phyloP scores from a whole-genome alignment of 2,888 invertebrate genomes.

The Nomada ferruginata region DNA sequence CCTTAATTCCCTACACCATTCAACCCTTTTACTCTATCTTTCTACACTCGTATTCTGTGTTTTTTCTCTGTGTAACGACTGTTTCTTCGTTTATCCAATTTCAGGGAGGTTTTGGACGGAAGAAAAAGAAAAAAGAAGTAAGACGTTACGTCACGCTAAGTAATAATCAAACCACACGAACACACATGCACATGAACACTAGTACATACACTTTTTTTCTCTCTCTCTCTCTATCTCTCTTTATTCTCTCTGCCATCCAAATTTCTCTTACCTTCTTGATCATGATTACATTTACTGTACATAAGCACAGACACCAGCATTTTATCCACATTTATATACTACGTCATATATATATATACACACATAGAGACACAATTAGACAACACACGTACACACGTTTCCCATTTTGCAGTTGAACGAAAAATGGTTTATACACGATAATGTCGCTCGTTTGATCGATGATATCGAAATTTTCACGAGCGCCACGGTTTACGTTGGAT shows the following conservation, averaged over 20 bases:
- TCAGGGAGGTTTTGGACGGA: slow-evolving; percentile 97
- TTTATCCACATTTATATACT: not conserved
- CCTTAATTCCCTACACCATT: not conserved
- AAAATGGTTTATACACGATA: slow-evolving; percentile 40
- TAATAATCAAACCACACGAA: slow-evolving; percentile 70
- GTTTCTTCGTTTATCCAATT: slow-evolving; percentile 86
- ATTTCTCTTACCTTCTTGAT: slow-evolving; percentile 37
- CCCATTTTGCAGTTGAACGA: slow-evolving; percentile 15
- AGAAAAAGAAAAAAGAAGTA: slow-evolving; percentile 99
- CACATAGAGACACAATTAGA: slow-evolving; percentile 1
- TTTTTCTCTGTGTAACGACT: slow-evolving; percentile 83
- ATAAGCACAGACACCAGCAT: not conserved
- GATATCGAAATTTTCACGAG: slow-evolving; percentile 34
- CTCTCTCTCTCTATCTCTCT: slow-evolving; percentile 1
- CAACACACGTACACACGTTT: not conserved
- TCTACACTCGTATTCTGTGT: slow-evolving; percentile 65
- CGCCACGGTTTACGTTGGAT: slow-evolving; percentile 61
- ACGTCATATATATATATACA: slow-evolving; percentile 15
- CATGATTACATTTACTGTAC: slow-evolving; percentile 1
- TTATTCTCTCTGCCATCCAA: slow-evolving; percentile 66
- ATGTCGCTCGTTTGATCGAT: slow-evolving; percentile 45
- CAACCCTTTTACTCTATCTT: not conserved
- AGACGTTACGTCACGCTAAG: slow-evolving; percentile 87
- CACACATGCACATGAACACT: slow-evolving; percentile 12
- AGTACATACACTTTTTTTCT: not conserved